Conservation (phyloP, 2,113 vertebrate species). For the Anarrhichthys ocellatus region DNA sequence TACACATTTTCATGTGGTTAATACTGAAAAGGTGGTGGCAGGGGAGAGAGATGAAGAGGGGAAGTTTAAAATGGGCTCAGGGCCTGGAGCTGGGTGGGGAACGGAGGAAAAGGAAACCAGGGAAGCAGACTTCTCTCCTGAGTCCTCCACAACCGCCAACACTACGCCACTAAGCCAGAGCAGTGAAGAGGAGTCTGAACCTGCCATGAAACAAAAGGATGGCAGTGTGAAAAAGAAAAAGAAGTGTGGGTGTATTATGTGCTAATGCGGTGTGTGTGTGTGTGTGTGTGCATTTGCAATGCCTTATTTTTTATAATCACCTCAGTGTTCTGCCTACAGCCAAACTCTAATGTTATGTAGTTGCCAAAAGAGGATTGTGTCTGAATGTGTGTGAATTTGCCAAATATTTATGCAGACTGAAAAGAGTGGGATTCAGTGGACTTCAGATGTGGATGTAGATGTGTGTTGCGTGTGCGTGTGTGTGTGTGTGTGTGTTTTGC, state of each 20-base stretch:
- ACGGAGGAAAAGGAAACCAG: slow-evolving; percentile 1
- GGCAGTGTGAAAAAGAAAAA: slow-evolving; percentile 73
- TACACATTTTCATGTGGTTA: not conserved
- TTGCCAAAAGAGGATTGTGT: slow-evolving; percentile 12
- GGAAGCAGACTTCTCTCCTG: slow-evolving; percentile 31
- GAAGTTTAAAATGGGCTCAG: slow-evolving; percentile 24
- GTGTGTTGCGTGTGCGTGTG: not conserved
- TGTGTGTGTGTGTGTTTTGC: not conserved
- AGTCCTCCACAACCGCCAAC: slow-evolving; percentile 44
- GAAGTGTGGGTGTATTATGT: slow-evolving; percentile 77
- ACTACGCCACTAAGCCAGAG: slow-evolving; percentile 22
- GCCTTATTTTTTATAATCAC: slow-evolving; percentile 36
- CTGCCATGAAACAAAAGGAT: slow-evolving; percentile 37
- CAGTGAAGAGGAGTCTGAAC: slow-evolving; percentile 49
- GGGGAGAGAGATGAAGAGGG: slow-evolving; percentile 14
- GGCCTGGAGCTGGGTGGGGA: slow-evolving; percentile 7
- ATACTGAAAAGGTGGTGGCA: not conserved
- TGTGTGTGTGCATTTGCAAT: slow-evolving; percentile 22
- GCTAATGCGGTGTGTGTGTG: slow-evolving; percentile 57
- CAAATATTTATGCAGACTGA: slow-evolving; percentile 12
- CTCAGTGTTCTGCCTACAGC: slow-evolving; percentile 31
- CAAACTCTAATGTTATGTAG: slow-evolving; percentile 19
- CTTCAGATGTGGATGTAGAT: slow-evolving; percentile 4
- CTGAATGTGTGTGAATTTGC: slow-evolving; percentile 19
- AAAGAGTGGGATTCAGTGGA: not conserved